Evolutionary conservation across 2,113 vertebrate species (phyloP).

Genomic region (Pollachius pollachius): DNA sequence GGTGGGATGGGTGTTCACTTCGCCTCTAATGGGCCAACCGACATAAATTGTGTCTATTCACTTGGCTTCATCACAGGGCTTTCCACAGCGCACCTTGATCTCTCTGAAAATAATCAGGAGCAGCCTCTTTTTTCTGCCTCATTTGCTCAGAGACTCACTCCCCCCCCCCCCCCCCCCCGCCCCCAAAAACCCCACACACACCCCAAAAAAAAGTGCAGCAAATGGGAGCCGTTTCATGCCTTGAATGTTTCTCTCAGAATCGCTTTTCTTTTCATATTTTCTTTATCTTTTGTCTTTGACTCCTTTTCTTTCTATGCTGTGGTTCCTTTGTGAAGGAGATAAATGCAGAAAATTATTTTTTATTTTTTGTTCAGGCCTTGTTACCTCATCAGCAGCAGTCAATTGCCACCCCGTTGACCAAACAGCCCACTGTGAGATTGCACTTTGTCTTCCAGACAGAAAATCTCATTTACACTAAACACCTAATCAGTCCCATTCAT

Average conservation of each 20-base stretch:
- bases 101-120: not conserved
- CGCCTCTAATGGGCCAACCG: not conserved
- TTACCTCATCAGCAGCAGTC: slow-evolving; percentile 72
- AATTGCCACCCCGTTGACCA: slow-evolving; percentile 58
- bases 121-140: not conserved
- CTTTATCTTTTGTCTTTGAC: slow-evolving; percentile 4
- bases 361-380: slow-evolving; percentile 26
- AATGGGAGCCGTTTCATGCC: slow-evolving; percentile 28
- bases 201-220: not conserved
- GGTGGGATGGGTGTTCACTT: not conserved
- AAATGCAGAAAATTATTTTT: slow-evolving; percentile 60
- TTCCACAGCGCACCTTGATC: not conserved
- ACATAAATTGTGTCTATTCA: not conserved
- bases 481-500: slow-evolving; percentile 81
- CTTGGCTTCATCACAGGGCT: not conserved
- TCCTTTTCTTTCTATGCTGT: not conserved
- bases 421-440: slow-evolving; percentile 59
- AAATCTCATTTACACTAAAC: slow-evolving; percentile 76
- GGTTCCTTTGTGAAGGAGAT: slow-evolving; percentile 56
- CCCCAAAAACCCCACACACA: not conserved
- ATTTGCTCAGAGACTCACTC: not conserved
- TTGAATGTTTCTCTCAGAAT: slow-evolving; percentile 27
- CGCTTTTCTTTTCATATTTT: slow-evolving; percentile 37
- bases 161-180: not conserved
- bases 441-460: slow-evolving; percentile 69